phyloP scores from a whole-genome alignment of 1,140 invertebrate genomes.

The Uloborus diversus region DNA sequence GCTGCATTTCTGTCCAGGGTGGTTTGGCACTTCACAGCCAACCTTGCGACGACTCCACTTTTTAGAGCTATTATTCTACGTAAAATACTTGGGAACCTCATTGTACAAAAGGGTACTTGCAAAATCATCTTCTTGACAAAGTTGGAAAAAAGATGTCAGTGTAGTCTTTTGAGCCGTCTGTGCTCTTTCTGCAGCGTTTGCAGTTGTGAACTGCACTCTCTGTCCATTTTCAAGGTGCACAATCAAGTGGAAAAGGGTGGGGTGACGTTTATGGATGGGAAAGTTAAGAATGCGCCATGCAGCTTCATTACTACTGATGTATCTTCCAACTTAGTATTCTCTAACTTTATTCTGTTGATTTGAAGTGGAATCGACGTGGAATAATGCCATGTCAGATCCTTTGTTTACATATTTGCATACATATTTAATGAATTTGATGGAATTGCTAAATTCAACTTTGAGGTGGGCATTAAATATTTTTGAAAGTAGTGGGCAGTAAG shows the following conservation, averaged over 20 bases:
- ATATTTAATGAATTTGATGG: slow-evolving; percentile 69
- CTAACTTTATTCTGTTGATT: background rate
- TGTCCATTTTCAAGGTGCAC: slow-evolving; percentile 62
- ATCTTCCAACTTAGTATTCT: slow-evolving; percentile 44
- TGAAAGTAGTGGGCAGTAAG: slow-evolving; percentile 68
- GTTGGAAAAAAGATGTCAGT: no score
- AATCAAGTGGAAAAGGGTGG: slow-evolving; percentile 58
- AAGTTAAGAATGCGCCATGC: slow-evolving; percentile 60
- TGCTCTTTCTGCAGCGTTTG: no score
- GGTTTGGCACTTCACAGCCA: slow-evolving; percentile 56
- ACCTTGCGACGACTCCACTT: background rate
- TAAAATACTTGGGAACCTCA: slow-evolving; percentile 26
- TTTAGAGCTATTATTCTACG: background rate
- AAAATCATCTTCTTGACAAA: background rate
- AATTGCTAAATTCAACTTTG: slow-evolving; percentile 69
- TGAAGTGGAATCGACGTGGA: background rate
- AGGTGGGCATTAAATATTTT: slow-evolving; percentile 68
- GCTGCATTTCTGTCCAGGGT: slow-evolving; percentile 57
- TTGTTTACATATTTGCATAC: slow-evolving; percentile 60
- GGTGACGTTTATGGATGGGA: slow-evolving; percentile 56
- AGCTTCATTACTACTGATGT: slow-evolving; percentile 60
- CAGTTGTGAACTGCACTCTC: no score
- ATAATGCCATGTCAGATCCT: slow-evolving; percentile 52
- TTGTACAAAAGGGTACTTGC: slow-evolving; percentile 7
- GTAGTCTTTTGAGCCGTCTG: no score